phyloP scores from a whole-genome alignment of 2,888 invertebrate species.

The Flabesymbios commensalis region DNA sequence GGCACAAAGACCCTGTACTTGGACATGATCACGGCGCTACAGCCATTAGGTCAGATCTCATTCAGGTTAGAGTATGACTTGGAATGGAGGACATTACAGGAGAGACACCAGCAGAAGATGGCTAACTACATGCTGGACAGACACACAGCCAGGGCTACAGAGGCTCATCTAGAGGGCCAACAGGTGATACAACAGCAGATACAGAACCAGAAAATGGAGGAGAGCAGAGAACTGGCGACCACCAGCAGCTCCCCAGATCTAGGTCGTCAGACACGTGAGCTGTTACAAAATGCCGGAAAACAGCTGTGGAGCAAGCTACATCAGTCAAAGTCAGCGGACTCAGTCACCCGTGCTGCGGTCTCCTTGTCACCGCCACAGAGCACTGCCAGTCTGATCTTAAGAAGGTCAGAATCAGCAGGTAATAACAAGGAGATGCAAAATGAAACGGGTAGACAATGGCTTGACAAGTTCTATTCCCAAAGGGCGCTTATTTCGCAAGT shows the following conservation, averaged over 20 bases:
- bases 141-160: slow-evolving; percentile 21
- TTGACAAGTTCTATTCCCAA: no score
- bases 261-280: no score
- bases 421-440: no score
- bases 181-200: background rate
- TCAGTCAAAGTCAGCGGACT: background rate
- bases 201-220: background rate
- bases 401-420: no score
- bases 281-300: background rate
- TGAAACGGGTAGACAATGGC: no score
- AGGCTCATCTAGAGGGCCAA: slow-evolving; percentile 12
- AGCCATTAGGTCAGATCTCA: slow-evolving; percentile 78
- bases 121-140: slow-evolving; percentile 25
- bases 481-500: no score
- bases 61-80: slow-evolving; percentile 72
- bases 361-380: no score
- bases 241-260: no score
- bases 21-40: slow-evolving; percentile 75
- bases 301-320: background rate
- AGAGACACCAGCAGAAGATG: slow-evolving; percentile 21
- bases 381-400: no score
- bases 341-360: background rate
- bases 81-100: background rate
- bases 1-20: slow-evolving; percentile 70
- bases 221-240: background rate